Base-by-base conservation (phyloP, 2,888 invertebrate species). In the Ophion costatus region DNA sequence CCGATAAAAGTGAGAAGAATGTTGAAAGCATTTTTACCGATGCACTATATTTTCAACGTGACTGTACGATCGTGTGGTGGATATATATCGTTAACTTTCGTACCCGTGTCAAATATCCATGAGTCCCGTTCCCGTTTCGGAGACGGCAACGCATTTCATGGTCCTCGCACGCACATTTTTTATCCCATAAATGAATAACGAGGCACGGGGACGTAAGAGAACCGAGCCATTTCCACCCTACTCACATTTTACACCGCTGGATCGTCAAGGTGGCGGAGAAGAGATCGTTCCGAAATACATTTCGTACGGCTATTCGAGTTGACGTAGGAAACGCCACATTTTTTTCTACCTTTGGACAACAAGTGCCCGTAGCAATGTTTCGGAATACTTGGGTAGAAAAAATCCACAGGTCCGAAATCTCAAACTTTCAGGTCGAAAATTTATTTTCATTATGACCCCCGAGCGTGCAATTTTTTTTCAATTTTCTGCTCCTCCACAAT, bases 51-150 rank as follows among this genome's bases (percentile, higher is more conserved):
- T 70, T 56, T 70, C 29, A 9, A 56, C 14, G 20, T 20, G 69
- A 70, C 51, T 70, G 70, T 57, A 71, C 71, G 11, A 57, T 29
- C 56, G n/a, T 24, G 24, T n/a, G 22, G 69, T 29, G 63, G 22
- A 14, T 63, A 64, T 17, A 51, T 51, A 69, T 57, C 70, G 56
- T 83, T 64, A 57, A 80, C 71, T 76, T 76, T 84, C 73, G 80
- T 33, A 69, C 20, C 81, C 56, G 64, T 63, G 71, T 86, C 78
- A 86, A 86, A 86, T 86, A 84, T 86, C 83, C 78, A 82, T 64
- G 83, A 83, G 78, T 38, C 51, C 70, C 51, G 7, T 63, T 70
- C 56, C 56, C 22, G 51, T 64, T 42, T 38, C 10, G 14, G 22
- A 22, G 22, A 38, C 56, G 59, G 22, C 57, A 56, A 67, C 67